These are phyloP conservation scores for Arrhopalites spinosus DNA, from an alignment of 2,888 invertebrate species.

Conservation along the genomic window DNA sequence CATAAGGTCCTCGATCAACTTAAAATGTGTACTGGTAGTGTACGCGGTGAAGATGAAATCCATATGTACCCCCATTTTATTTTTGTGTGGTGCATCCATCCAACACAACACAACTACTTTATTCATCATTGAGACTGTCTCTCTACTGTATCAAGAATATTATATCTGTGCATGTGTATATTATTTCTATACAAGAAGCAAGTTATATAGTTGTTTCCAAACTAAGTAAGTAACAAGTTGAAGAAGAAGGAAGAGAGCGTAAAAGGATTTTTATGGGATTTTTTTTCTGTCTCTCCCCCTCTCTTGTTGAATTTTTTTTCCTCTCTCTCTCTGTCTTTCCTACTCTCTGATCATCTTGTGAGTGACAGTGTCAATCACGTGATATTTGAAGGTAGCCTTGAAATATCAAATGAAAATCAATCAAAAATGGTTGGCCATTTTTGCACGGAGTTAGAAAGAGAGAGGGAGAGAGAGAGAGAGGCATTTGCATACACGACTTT, in stretches of 20 bases:
- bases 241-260: constrained; percentile 20
- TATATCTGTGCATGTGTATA: background rate
- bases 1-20: background rate
- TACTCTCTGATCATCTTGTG: constrained; percentile 22
- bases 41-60: background rate
- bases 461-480: background rate
- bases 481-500: constrained; percentile 1
- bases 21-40: background rate
- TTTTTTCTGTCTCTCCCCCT: background rate
- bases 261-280: constrained; percentile 36
- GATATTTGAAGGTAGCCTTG: constrained; percentile 18
- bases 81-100: too few relatives aligned
- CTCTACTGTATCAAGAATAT: too few relatives aligned
- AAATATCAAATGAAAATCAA: constrained; percentile 37
- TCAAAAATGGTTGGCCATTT: constrained; percentile 31
- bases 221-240: background rate
- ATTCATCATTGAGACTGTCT: too few relatives aligned
- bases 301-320: background rate
- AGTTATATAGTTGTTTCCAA: background rate
- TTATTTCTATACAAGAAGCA: too few relatives aligned
- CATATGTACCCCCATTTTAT: too few relatives aligned
- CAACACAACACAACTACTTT: too few relatives aligned
- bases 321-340: background rate
- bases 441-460: constrained; percentile 10
- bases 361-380: constrained; percentile 38